These are phyloP conservation scores for Penelope pileata DNA, from an alignment of 2,113 vertebrate species.

Conservation along the genomic window DNA sequence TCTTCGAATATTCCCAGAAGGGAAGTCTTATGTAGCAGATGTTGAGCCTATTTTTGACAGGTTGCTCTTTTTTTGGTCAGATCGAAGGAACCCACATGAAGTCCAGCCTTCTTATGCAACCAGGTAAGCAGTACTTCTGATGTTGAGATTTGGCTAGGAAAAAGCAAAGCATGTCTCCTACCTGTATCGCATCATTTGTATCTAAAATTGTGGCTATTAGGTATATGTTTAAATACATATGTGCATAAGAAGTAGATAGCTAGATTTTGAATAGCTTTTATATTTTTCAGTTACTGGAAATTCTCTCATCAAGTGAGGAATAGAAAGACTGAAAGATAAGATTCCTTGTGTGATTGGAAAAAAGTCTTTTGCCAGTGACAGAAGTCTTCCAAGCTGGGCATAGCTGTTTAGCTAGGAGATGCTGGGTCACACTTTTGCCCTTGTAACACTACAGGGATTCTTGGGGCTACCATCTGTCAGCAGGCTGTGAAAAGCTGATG, in stretches of 20 bases:
- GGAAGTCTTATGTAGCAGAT: slow-evolving; percentile 88
- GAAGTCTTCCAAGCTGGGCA: neutral
- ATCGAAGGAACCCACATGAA: slow-evolving; percentile 94
- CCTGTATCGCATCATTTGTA: neutral
- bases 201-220: neutral
- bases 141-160: neutral
- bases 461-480: slow-evolving; percentile 15
- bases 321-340: neutral
- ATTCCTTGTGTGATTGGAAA: neutral
- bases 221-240: neutral
- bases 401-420: slow-evolving; percentile 8
- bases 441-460: neutral
- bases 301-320: neutral
- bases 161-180: neutral
- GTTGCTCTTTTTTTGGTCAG: slow-evolving; percentile 96
- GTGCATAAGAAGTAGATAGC: neutral
- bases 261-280: neutral
- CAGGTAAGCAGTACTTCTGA: slow-evolving; percentile 75
- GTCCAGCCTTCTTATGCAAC: slow-evolving; percentile 91
- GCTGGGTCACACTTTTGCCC: slow-evolving; percentile 17
- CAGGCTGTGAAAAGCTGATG: slow-evolving; percentile 12
- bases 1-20: slow-evolving; percentile 93
- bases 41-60: slow-evolving; percentile 94
- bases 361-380: neutral
- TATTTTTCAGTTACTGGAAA: neutral